These are phyloP conservation scores for Leptoteleia sp. DNA, from an alignment of 1,140 invertebrate species.

Conservation along the genomic window DNA sequence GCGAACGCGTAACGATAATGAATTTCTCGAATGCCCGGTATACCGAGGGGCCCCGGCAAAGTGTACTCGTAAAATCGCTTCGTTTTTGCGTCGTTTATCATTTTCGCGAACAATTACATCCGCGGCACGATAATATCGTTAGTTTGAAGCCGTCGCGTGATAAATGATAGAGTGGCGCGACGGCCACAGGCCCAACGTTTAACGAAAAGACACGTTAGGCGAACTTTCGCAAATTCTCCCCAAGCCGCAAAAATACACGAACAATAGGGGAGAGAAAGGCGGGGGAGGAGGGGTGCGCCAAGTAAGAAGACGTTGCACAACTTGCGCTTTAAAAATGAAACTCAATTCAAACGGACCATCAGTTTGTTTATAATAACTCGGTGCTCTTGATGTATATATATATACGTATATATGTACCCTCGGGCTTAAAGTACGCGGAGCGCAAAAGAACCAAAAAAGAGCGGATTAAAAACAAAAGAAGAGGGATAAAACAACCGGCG, in stretches of 20 bases:
- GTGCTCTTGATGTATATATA: slow-evolving; percentile 36
- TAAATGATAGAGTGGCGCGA: slow-evolving; percentile 73
- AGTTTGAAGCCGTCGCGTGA: slow-evolving; percentile 70
- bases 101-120: slow-evolving; percentile 65
- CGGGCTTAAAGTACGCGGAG: not conserved
- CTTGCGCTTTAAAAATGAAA: slow-evolving; percentile 47
- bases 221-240: slow-evolving; percentile 76
- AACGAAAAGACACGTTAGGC: slow-evolving; percentile 73
- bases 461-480: not conserved
- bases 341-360: slow-evolving; percentile 38
- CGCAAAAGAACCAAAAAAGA: not conserved
- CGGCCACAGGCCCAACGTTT: slow-evolving; percentile 63
- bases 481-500: not conserved
- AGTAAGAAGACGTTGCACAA: slow-evolving; percentile 48
- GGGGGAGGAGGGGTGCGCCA: slow-evolving; percentile 16
- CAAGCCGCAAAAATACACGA: slow-evolving; percentile 68
- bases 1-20: slow-evolving; percentile 24
- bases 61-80: slow-evolving; percentile 59
- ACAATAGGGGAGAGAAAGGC: no score
- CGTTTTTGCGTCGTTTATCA: slow-evolving; percentile 64
- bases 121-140: slow-evolving; percentile 70
- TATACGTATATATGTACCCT: slow-evolving; percentile 23
- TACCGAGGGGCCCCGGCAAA: slow-evolving; percentile 20
- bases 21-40: slow-evolving; percentile 53
- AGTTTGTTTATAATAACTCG: slow-evolving; percentile 41